Percentiles rank a stretch among this genome's conserved stretches.
These are phyloP conservation scores for Hemaris fuciformis DNA, from an alignment of 2,888 invertebrate species.

Conservation along the genomic window DNA sequence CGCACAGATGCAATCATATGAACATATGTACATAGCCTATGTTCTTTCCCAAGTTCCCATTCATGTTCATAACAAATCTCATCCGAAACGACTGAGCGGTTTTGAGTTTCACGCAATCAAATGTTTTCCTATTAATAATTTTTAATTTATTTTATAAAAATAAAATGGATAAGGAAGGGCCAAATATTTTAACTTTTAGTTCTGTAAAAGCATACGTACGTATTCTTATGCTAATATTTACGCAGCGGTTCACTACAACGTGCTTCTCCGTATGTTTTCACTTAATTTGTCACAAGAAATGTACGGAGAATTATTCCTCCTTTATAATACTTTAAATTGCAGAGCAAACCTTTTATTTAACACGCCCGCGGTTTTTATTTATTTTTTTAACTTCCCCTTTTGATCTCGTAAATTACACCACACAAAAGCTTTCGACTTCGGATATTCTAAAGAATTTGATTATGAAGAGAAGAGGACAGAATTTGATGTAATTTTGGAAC, in stretches of 20 bases:
- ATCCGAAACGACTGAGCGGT: too few relatives aligned
- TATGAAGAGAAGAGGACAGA: not conserved
- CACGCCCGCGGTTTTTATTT: not conserved
- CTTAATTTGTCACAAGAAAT: conserved; percentile 28
- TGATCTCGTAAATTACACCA: not conserved
- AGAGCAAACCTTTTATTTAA: conserved; percentile 10
- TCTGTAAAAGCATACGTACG: too few relatives aligned
- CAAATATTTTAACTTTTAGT: too few relatives aligned
- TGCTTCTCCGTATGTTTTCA: conserved; percentile 21
- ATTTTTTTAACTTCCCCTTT: conserved; percentile 5
- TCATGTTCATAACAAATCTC: too few relatives aligned
- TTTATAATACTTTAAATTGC: conserved; percentile 25
- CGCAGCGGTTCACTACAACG: not conserved
- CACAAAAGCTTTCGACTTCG: not conserved
- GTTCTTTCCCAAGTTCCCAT: too few relatives aligned
- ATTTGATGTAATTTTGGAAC: not conserved
- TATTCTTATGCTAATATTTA: not conserved
- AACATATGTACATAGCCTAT: too few relatives aligned
- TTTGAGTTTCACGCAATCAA: too few relatives aligned
- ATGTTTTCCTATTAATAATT: too few relatives aligned
- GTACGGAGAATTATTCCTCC: conserved; percentile 28
- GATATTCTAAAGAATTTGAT: not conserved
- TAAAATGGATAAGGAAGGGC: too few relatives aligned
- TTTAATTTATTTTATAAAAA: too few relatives aligned
- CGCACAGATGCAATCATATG: too few relatives aligned